A percentile compares a stretch with the other conserved stretches of the same genome.
Conservation (phyloP, 2,797 vertebrate genomes). For the Halcyon leucocephala region DNA sequence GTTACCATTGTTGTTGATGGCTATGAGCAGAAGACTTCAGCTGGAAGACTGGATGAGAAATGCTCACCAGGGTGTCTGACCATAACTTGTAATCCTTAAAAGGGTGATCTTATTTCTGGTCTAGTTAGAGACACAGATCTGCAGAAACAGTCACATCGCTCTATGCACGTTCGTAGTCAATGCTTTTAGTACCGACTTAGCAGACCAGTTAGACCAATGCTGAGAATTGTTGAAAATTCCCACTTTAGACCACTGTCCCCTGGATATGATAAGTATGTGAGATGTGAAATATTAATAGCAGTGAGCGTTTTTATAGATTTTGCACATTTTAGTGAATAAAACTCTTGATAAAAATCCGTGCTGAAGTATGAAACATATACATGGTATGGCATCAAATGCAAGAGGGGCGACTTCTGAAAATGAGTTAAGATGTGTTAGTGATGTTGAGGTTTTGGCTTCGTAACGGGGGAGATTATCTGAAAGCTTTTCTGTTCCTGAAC, state of each 20-base stretch:
- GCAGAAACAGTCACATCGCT: not conserved
- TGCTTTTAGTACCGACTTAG: not conserved
- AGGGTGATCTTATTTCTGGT: not conserved
- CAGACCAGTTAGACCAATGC: not conserved
- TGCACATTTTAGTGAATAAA: constrained; percentile 39
- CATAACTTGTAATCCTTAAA: not conserved
- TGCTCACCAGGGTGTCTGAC: not conserved
- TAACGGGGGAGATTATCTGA: constrained; percentile 8
- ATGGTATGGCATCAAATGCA: not conserved
- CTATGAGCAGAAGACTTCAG: not conserved
- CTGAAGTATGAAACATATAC: not conserved
- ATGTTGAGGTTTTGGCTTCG: constrained; percentile 42
- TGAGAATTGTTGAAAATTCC: not conserved
- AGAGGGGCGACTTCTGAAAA: not conserved
- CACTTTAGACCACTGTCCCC: not conserved
- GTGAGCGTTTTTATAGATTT: not conserved
- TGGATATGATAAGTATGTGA: not conserved
- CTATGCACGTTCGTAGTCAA: fast-evolving
- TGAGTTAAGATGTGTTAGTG: constrained; percentile 36
- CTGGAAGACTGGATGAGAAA: not conserved
- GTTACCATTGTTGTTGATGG: not conserved
- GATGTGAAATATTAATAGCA: not conserved
- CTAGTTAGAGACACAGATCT: not conserved
- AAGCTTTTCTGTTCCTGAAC: constrained; percentile 51
- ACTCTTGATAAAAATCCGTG: constrained; percentile 30